Base-by-base conservation (phyloP, 2,113 vertebrate species). In the Ursus arctos region DNA sequence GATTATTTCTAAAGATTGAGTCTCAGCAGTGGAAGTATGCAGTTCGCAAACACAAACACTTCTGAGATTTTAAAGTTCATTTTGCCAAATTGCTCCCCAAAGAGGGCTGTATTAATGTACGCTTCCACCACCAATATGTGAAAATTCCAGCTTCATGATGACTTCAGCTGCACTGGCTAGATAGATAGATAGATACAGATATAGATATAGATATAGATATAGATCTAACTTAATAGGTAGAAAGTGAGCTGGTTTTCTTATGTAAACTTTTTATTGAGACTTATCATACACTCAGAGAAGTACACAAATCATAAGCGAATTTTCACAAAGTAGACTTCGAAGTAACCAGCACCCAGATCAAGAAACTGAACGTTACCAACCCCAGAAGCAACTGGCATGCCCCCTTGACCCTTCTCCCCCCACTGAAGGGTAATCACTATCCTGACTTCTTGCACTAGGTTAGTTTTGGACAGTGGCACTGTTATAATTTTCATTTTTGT, bases 11-110 rank as follows among this genome's bases (percentile, higher is more conserved):
- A 72, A 92, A 88, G 90, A 84, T 14, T 69, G 53, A 74, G 10
- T 93, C 90, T 93, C 77, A 81, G 59, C 88, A 92, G 65, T 89
- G 11, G 81, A 86, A 77, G 82, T 65, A 74, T 3, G 15, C 31
- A 85, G 43, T 71, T 71, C 88, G 88, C 36, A 92, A 55, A 81
- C 59, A 59, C 28, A 31, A 95, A 43, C 18, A 1, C n/a, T 81
- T 76, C 82, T n/a, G 53, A 93, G 59, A 72, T 14, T 76, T 82
- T 93, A 22, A 85, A 74, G 77, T 71, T 90, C 40, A 28, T 93
- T 33, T 43, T 65, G 72, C 24, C 36, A 31, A 87, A 79, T 63
- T 87, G 2, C 3, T 81, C 81, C 69, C 76, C 21, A 22, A 71
- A 88, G 63, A 92, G 7, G 79, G 2, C 74, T 86, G 8, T 53